phyloP scores from a whole-genome alignment of 2,888 invertebrate genomes.

The Drosophila melanosoma region DNA sequence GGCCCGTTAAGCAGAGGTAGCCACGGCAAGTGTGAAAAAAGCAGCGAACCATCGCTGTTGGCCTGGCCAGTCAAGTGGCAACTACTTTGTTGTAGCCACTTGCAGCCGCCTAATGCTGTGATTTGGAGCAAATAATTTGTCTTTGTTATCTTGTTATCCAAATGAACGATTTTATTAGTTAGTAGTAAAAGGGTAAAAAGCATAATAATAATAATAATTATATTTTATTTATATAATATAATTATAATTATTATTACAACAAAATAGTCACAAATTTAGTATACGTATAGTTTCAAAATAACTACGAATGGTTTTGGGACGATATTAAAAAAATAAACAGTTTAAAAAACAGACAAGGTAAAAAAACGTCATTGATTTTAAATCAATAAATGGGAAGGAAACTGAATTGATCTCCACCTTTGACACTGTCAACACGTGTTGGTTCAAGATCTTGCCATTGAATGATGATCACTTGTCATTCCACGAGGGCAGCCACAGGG shows the following conservation, averaged over 20 bases:
- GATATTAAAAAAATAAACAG: background rate
- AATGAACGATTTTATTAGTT: slow-evolving; percentile 52
- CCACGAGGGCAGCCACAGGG: slow-evolving; percentile 24
- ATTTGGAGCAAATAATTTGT: slow-evolving; percentile 71
- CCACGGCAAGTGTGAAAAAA: slow-evolving; percentile 2
- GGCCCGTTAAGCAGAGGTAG: slow-evolving; percentile 30
- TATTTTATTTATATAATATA: background rate
- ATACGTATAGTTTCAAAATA: background rate
- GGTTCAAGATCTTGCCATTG: slow-evolving; percentile 43
- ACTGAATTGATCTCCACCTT: slow-evolving; percentile 5
- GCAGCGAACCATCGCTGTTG: background rate
- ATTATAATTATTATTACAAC: background rate
- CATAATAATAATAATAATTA: background rate
- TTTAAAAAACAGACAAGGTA: slow-evolving; percentile 18
- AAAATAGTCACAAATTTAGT: background rate
- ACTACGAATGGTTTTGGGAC: background rate
- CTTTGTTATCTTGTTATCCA: slow-evolving; percentile 72
- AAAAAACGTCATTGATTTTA: slow-evolving; percentile 1
- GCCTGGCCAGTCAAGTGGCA: slow-evolving; percentile 59
- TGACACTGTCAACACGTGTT: slow-evolving; percentile 19
- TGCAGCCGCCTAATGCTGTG: slow-evolving; percentile 37
- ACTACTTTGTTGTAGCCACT: slow-evolving; percentile 39
- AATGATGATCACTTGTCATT: slow-evolving; percentile 39
- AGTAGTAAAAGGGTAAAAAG: background rate
- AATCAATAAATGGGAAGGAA: background rate